These are phyloP conservation scores for Chloropsis cyanopogon DNA, from an alignment of 2,113 vertebrate species.

Conservation along the genomic window DNA sequence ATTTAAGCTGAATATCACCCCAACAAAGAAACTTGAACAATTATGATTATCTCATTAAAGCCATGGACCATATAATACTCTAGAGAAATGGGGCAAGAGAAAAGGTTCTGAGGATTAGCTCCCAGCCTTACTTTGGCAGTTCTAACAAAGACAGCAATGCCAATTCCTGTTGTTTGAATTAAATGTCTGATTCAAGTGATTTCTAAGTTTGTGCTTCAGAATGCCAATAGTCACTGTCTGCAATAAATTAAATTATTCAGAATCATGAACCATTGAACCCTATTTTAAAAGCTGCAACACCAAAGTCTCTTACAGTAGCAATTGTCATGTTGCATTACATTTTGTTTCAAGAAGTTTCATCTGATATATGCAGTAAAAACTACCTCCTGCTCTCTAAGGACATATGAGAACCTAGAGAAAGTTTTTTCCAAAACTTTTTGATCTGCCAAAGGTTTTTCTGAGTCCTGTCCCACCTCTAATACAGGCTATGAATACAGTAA, in stretches of 20 bases:
- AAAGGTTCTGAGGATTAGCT: slow-evolving; percentile 5
- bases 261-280: not conserved
- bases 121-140: slow-evolving; percentile 7
- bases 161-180: not conserved
- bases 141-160: not conserved
- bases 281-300: not conserved
- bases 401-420: not conserved
- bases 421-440: not conserved
- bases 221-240: not conserved
- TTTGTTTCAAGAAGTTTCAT: not conserved
- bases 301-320: not conserved
- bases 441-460: not conserved
- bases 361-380: not conserved
- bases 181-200: not conserved
- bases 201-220: not conserved
- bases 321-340: not conserved
- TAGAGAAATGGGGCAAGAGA: not conserved
- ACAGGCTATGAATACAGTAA: not conserved
- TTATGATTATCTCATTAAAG: slow-evolving; percentile 20
- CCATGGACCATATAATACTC: not conserved
- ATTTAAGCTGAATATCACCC: slow-evolving; percentile 43
- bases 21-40: slow-evolving; percentile 43
- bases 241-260: not conserved
- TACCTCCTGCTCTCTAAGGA: not conserved
- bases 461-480: not conserved